Conservation (phyloP, 2,797 vertebrate genomes). For the Podarcis lilfordi region DNA sequence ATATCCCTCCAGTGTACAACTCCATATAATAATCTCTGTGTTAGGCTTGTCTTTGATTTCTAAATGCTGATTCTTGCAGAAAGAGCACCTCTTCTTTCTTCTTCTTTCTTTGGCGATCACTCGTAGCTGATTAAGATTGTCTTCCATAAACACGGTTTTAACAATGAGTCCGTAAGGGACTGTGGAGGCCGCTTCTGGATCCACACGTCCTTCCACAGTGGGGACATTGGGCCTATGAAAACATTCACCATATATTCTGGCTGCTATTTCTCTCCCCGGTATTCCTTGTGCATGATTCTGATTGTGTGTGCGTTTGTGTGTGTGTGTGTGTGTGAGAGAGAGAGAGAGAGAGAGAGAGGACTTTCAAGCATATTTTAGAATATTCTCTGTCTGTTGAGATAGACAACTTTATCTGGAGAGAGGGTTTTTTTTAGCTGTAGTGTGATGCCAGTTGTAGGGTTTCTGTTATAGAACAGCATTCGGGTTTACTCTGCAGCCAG, state of each 20-base stretch:
- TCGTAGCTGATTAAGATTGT: no score
- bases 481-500: constrained; percentile 1
- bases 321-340: not conserved
- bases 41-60: constrained; percentile 48
- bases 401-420: not conserved
- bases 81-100: constrained; percentile 22
- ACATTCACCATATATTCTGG: constrained; percentile 29
- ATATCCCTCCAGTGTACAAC: not conserved
- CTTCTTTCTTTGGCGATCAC: no score
- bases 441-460: not conserved
- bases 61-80: constrained; percentile 34
- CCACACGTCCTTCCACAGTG: no score
- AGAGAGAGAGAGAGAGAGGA: constrained; percentile 21
- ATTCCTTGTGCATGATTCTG: constrained; percentile 30
- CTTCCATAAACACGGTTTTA: no score
- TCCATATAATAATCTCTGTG: not conserved
- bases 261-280: constrained; percentile 42
- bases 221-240: not conserved
- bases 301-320: not conserved
- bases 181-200: no score
- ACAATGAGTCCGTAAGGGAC: no score
- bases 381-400: not conserved
- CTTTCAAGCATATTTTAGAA: constrained; percentile 24
- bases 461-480: not conserved
- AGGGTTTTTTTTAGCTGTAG: not conserved